These are phyloP conservation scores for Epizoanthus scotinus DNA, from an alignment of 92 coral and sea anemone genomes.

Conservation along the genomic window DNA sequence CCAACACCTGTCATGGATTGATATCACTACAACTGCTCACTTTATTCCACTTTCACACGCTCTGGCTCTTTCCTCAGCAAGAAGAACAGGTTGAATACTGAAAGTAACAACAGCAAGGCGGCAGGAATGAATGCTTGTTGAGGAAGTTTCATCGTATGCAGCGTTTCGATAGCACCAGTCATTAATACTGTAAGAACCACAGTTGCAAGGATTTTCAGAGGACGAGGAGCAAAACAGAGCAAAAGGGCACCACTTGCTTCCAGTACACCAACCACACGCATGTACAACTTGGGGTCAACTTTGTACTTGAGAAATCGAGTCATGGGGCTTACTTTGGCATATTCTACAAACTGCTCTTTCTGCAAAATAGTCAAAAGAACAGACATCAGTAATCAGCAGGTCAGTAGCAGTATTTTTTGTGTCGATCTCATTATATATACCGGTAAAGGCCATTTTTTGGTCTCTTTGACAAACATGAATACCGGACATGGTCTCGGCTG, in stretches of 20 bases:
- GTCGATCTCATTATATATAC: neutral
- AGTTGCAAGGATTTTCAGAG: conserved; percentile 49
- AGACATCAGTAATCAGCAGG: neutral
- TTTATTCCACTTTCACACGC: conserved; percentile 24
- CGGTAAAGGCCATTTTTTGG: no score
- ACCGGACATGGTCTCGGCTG: no score
- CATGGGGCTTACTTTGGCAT: conserved; percentile 65
- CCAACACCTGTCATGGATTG: no score
- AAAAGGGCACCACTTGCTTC: conserved; percentile 64
- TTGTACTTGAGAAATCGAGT: conserved; percentile 60
- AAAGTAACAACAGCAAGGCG: neutral
- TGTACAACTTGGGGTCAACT: conserved; percentile 52
- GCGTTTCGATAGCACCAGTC: conserved; percentile 60
- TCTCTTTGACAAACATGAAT: no score
- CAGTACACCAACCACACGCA: conserved; percentile 60
- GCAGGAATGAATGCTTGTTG: conserved; percentile 27
- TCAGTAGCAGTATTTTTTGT: no score
- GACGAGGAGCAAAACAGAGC: conserved; percentile 59
- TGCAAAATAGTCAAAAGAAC: conserved; percentile 22
- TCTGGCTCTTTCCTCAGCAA: conserved; percentile 11
- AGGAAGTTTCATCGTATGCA: conserved; percentile 42
- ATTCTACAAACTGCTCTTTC: conserved; percentile 64
- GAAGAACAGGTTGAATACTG: conserved; percentile 14
- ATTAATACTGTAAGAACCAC: conserved; percentile 58
- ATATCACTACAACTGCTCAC: neutral